Percentiles rank a stretch among this genome's conserved stretches.
Conservation (phyloP, 1,140 invertebrate genomes). For the Euwallacea fornicatus region DNA sequence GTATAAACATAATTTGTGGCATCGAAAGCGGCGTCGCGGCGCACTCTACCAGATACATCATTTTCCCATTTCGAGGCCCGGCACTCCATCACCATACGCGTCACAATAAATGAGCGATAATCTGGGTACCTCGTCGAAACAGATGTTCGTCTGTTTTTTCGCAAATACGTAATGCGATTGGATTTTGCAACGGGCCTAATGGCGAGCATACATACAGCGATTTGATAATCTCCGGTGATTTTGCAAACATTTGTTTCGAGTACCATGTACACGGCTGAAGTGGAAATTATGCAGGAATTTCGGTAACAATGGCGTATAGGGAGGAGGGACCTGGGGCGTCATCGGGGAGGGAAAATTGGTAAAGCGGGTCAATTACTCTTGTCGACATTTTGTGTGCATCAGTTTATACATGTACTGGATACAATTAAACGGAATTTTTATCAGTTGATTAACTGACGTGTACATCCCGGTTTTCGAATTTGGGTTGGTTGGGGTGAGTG, state of each 20-base stretch:
- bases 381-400: too few species aligned
- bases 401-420: too few species aligned
- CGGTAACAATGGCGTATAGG: too few species aligned
- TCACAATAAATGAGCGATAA: slow-evolving; percentile 34
- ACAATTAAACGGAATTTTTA: too few species aligned
- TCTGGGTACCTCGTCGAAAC: slow-evolving; percentile 28
- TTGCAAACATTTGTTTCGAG: slow-evolving; percentile 2
- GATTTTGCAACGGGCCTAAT: slow-evolving; percentile 12
- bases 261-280: too few species aligned
- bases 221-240: neutral
- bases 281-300: too few species aligned
- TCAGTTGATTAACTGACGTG: too few species aligned
- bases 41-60: slow-evolving; percentile 31
- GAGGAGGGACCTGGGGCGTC: too few species aligned
- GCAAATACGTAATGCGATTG: slow-evolving; percentile 6
- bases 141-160: slow-evolving; percentile 25
- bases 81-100: slow-evolving; percentile 26
- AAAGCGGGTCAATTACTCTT: too few species aligned
- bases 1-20: neutral
- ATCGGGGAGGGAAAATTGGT: too few species aligned
- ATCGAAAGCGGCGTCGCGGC: neutral
- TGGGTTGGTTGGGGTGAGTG: too few species aligned
- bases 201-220: neutral
- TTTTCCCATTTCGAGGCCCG: slow-evolving; percentile 29
- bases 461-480: too few species aligned